These are phyloP conservation scores for Phalacrocorax pelagicus DNA, from an alignment of 2,113 vertebrate genomes.

Conservation along the genomic window DNA sequence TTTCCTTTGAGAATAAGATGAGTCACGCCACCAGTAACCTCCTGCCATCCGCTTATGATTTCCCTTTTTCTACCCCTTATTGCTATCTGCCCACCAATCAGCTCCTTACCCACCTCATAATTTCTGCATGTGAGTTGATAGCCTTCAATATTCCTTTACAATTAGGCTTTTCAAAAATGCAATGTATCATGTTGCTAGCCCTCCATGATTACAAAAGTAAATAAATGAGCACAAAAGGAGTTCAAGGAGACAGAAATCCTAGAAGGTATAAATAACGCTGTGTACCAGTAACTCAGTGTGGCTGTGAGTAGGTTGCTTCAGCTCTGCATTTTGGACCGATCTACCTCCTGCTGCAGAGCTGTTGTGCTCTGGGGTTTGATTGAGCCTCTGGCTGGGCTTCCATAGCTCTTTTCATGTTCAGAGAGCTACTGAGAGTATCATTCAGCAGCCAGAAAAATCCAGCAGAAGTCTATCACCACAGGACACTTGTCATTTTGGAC, in stretches of 20 bases:
- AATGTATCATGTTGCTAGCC: not conserved
- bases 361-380: not conserved
- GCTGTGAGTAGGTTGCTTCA: not conserved
- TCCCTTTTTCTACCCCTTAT: not conserved
- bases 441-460: slow-evolving; percentile 6
- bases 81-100: not conserved
- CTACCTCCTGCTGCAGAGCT: slow-evolving; percentile 2
- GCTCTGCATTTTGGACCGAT: not conserved
- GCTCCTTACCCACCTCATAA: not conserved
- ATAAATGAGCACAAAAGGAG: not conserved
- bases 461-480: not conserved
- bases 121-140: not conserved
- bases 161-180: not conserved
- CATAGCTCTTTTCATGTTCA: not conserved
- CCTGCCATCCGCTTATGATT: not conserved
- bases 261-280: not conserved
- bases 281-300: not conserved
- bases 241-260: not conserved
- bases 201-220: not conserved
- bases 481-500: slow-evolving; percentile 4
- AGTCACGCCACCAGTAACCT: not conserved
- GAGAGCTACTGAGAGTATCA: not conserved
- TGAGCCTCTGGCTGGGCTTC: not conserved
- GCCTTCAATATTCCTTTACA: not conserved
- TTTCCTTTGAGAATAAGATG: not conserved